phyloP scores from a whole-genome alignment of 2,113 vertebrate species.

The Brachypodius melanocephalos region DNA sequence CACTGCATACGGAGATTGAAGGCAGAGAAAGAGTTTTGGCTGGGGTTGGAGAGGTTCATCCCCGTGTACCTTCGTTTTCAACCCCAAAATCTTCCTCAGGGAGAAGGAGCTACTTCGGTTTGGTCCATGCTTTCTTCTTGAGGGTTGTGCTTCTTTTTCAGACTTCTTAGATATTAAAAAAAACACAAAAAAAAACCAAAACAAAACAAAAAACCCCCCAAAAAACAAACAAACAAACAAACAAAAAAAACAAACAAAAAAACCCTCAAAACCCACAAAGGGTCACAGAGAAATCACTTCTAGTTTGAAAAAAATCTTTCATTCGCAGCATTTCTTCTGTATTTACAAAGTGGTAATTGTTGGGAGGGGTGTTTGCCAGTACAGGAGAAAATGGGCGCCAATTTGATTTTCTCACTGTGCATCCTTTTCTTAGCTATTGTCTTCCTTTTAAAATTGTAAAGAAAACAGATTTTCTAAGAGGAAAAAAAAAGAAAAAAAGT shows the following conservation, averaged over 20 bases:
- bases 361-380: background rate
- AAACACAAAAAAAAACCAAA: background rate
- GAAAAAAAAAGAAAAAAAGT: accelerated
- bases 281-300: background rate
- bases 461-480: background rate
- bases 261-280: too few relatives aligned
- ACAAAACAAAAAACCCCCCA: background rate
- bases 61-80: background rate
- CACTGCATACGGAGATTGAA: background rate
- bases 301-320: background rate
- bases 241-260: background rate
- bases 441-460: background rate
- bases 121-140: background rate
- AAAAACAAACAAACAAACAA: background rate
- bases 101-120: background rate
- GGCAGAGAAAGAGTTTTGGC: background rate
- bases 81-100: background rate
- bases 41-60: background rate
- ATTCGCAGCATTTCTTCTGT: background rate
- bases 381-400: background rate
- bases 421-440: background rate
- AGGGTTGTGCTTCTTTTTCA: background rate
- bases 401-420: background rate
- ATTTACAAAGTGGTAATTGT: background rate
- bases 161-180: background rate